These are phyloP conservation scores for Hydrozoanthus gracilis DNA, from an alignment of 92 coral and sea anemone genomes.

Conservation along the genomic window DNA sequence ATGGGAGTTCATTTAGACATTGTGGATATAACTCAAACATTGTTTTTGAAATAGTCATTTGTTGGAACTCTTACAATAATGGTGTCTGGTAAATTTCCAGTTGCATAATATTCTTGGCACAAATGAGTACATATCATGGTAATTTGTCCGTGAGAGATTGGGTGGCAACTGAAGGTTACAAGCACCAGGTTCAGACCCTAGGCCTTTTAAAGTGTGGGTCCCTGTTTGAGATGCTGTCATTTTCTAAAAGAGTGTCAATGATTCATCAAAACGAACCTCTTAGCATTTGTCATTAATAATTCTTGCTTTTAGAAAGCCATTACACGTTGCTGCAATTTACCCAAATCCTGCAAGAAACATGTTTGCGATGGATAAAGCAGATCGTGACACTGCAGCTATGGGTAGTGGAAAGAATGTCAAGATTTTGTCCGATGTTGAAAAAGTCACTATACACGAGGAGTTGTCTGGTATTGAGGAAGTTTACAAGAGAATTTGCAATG, in stretches of 20 bases:
- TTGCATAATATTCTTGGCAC: too few relatives aligned
- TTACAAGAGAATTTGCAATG: conserved; percentile 86
- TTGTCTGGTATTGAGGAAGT: conserved; percentile 90
- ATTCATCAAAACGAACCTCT: not conserved
- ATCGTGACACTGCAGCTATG: not conserved
- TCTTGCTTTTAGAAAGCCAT: conserved; percentile 15
- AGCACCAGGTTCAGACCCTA: too few relatives aligned
- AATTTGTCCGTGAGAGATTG: too few relatives aligned
- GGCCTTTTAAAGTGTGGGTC: too few relatives aligned
- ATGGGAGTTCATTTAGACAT: too few relatives aligned
- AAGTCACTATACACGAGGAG: conserved; percentile 69
- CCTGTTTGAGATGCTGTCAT: too few relatives aligned
- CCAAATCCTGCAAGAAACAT: not conserved
- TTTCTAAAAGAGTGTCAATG: too few relatives aligned
- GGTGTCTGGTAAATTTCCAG: too few relatives aligned
- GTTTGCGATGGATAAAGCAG: conserved; percentile 26
- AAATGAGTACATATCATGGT: too few relatives aligned
- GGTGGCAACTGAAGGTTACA: too few relatives aligned
- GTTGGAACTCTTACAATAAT: not conserved
- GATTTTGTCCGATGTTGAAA: conserved; percentile 86
- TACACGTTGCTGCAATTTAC: conserved; percentile 33
- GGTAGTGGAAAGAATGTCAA: conserved; percentile 37
- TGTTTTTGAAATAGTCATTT: not conserved
- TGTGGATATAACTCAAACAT: too few relatives aligned
- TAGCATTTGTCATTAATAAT: not conserved